Conservation (phyloP, 2,113 vertebrate genomes). For the Phylloscopus whistleri region DNA sequence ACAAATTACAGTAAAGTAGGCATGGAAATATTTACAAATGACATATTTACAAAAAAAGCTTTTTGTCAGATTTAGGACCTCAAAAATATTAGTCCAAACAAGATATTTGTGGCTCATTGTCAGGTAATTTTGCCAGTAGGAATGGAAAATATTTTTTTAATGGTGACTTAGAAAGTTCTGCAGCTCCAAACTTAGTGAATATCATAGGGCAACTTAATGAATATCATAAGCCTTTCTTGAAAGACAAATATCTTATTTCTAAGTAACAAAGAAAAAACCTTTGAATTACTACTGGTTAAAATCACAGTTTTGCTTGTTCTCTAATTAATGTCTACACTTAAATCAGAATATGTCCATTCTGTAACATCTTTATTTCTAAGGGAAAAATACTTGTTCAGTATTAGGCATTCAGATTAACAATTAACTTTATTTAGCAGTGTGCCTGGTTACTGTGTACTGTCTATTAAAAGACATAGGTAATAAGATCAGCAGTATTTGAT, state of each 20-base stretch:
- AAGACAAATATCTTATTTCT: neutral
- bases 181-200: neutral
- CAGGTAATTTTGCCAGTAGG: neutral
- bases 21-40: neutral
- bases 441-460: neutral
- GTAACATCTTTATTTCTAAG: neutral
- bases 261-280: neutral
- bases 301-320: neutral
- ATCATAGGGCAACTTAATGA: neutral
- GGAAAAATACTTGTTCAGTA: neutral
- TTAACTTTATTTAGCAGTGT: neutral
- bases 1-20: neutral
- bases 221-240: neutral
- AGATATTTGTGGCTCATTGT: neutral
- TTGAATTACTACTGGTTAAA: neutral
- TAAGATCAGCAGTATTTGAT: neutral
- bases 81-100: neutral
- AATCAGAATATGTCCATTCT: neutral
- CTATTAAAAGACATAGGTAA: neutral
- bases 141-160: neutral
- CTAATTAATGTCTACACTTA: neutral
- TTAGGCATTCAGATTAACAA: neutral
- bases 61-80: neutral
- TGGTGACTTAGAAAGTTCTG: neutral
- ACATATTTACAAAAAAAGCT: neutral